These are phyloP conservation scores for Anastrepha ludens DNA, from an alignment of 1,140 invertebrate genomes.

Conservation along the genomic window DNA sequence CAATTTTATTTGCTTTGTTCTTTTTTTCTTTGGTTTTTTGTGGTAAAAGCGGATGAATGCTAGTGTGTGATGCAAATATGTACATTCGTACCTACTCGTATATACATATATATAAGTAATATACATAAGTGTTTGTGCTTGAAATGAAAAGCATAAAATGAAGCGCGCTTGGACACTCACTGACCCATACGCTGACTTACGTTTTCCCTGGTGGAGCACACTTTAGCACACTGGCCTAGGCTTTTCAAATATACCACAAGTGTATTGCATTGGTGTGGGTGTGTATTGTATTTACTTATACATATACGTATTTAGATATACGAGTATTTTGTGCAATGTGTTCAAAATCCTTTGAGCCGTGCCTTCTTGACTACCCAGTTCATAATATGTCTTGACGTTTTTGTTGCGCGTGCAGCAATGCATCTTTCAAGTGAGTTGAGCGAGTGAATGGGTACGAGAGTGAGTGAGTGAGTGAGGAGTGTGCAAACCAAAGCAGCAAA, in stretches of 20 bases:
- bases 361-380: not conserved
- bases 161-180: slow-evolving; percentile 16
- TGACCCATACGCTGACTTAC: not conserved
- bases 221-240: not conserved
- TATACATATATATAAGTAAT: not conserved
- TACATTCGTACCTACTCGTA: not conserved
- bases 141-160: not conserved
- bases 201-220: not conserved
- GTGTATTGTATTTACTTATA: not conserved
- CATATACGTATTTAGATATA: not conserved
- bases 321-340: not conserved
- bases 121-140: slow-evolving; percentile 11
- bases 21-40: not conserved
- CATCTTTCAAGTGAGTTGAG: not conserved
- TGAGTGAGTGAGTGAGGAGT: not conserved
- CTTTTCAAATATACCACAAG: slow-evolving; percentile 16
- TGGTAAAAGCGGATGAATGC: not conserved
- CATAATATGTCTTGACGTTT: slow-evolving; percentile 20
- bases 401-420: slow-evolving; percentile 13
- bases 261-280: not conserved
- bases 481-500: too few species aligned
- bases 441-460: too few species aligned
- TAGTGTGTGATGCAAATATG: not conserved
- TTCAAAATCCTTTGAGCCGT: not conserved
- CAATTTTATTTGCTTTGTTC: slow-evolving; percentile 26